Conservation (phyloP, 2,888 invertebrate genomes). For the Andrena bucephala region DNA sequence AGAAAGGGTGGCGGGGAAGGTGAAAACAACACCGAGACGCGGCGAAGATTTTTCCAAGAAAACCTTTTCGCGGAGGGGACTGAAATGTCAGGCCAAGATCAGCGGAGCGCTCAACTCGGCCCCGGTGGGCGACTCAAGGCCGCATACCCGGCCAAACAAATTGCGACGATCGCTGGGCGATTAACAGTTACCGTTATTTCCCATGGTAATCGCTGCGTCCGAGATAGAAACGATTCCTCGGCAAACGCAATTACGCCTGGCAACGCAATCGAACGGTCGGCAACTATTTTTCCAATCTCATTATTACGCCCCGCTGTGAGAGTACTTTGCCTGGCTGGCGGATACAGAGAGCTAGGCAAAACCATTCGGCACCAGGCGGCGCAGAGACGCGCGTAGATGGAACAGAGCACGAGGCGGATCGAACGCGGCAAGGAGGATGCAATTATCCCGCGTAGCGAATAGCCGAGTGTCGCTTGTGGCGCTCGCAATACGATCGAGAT, state of each 20-base stretch:
- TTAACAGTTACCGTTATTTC: conserved; percentile 33
- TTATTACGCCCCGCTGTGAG: background rate
- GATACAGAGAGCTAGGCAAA: background rate
- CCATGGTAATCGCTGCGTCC: conserved; percentile 22
- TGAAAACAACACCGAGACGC: conserved; percentile 3
- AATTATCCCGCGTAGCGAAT: conserved; percentile 14
- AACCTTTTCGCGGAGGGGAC: conserved; percentile 44
- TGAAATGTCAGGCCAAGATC: conserved; percentile 73
- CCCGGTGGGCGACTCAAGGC: conserved; percentile 68
- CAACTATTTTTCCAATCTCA: conserved; percentile 13
- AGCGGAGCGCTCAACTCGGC: conserved; percentile 58
- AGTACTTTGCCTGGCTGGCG: background rate
- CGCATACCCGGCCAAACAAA: conserved; percentile 51
- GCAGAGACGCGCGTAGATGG: background rate
- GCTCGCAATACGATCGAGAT: conserved; percentile 13
- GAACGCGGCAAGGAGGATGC: background rate
- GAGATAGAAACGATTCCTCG: background rate
- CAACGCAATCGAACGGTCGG: conserved; percentile 8
- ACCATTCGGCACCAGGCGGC: background rate
- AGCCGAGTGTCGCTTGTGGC: background rate
- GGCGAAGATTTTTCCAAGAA: conserved; percentile 48
- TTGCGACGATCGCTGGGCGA: conserved; percentile 34
- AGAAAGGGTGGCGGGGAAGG: background rate
- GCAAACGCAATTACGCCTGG: background rate
- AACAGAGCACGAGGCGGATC: background rate